Evolutionary conservation across 2,888 invertebrate genomes (phyloP).

Genomic region (Melikaiella ostensackeni): DNA sequence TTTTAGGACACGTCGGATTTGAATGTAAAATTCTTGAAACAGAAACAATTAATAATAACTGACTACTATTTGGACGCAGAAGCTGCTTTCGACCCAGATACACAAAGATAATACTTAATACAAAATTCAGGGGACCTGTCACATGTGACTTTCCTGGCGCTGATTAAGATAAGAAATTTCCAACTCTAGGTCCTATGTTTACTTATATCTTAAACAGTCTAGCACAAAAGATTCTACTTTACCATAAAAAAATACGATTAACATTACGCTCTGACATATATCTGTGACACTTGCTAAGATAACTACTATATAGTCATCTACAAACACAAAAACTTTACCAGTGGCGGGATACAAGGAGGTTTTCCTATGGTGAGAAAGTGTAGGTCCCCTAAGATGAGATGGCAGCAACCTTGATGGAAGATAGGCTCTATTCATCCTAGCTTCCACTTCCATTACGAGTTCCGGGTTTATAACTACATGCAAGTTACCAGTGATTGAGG

Average conservation of each 20-base stretch:
- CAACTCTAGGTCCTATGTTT: too few relatives aligned
- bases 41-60: not conserved
- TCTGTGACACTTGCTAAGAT: not conserved
- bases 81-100: not conserved
- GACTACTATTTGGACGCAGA: not conserved
- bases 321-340: conserved; percentile 70
- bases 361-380: conserved; percentile 75
- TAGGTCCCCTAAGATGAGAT: conserved; percentile 72
- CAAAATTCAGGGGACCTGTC: too few relatives aligned
- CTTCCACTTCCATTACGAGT: conserved; percentile 92
- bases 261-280: not conserved
- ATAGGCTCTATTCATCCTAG: conserved; percentile 85
- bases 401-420: conserved; percentile 85
- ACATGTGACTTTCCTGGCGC: too few relatives aligned
- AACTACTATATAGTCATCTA: conserved; percentile 38
- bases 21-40: not conserved
- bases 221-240: too few relatives aligned
- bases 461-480: conserved; percentile 91
- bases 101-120: too few relatives aligned
- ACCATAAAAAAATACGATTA: too few relatives aligned
- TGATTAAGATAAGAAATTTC: too few relatives aligned
- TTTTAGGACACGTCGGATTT: too few relatives aligned
- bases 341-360: conserved; percentile 74
- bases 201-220: too few relatives aligned
- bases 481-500: conserved; percentile 55